Evolutionary conservation across 2,113 vertebrate species (phyloP), one percentile per base, ranked within the genome.

Genomic region (Festucalex cinctus): DNA sequence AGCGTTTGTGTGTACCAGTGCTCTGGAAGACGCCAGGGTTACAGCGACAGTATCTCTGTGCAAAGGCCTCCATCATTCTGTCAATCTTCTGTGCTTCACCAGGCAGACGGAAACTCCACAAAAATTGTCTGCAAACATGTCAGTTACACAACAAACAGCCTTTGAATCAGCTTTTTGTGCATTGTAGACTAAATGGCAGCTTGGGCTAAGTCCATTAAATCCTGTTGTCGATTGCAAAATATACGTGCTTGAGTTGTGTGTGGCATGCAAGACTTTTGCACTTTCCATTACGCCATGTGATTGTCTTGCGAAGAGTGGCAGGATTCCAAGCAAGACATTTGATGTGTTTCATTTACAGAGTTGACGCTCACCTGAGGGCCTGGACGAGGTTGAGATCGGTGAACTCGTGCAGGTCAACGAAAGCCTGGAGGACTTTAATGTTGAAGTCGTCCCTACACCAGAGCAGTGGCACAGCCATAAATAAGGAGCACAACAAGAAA

Each of bases 31-130:
- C 94, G 1, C 94, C 94, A 0, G 94, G 93, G 82, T 95, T 95
- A 77, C 94, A 95, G 80, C 94, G 91, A 73, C 95, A 95, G 83
- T 95, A 96, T 83, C 94, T 91, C 85, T 95, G 94, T 48, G 95
- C 95, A 37, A 96, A 96, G 19, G 94, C 94, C 81, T 96, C 95
- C 95, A 96, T 96, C 95, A 96, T 96, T 63, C 95, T 91, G 87
- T 96, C 95, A 14, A 96, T 96, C 78, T 96, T 96, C 88, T 96
- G 95, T 43, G 95, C 95, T 84, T 96, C 95, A 49, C 95, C 95
- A 0, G 95, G 94, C 75, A 96, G 90, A 80, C 94, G 95, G 82
- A 96, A 96, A 79, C 95, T 96, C 95, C 95, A 96, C n/a, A 96
- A 91, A 82, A 96, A 96, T 32, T 96, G 95, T 74, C 94, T 96